Evolutionary conservation across 2,113 vertebrate species (phyloP), one percentile per base, ranked within the genome.

Genomic region (Petaurus breviceps): DNA sequence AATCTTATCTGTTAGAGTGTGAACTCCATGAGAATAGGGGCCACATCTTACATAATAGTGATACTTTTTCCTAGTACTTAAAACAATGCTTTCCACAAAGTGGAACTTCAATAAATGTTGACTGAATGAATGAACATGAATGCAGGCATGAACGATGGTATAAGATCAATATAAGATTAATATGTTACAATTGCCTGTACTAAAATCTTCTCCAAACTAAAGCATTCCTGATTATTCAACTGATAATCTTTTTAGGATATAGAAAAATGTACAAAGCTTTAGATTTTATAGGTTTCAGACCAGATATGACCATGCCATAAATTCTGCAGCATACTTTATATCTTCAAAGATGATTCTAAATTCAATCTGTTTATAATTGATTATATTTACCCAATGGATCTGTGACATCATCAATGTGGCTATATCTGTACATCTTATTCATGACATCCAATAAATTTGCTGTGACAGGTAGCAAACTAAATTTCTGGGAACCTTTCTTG

Each of bases 11-110:
- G 11, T 61, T 61, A 61, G 57, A 61, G 3, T 61, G 57, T 61
- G 57, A 61, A 54, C 68, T 55, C 25, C 46, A 51, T 22, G 46
- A 93, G 90, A 12, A 24, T 8, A 53, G 51, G 9, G 23, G 0
- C 0, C 51, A 0, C 51, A 49, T 55, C 26, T 77, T n/a, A 31
- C 0, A 11, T 0, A 0, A n/a, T 31, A n/a, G 19, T 46, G 25
- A 23, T 23, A 25, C 0, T 37, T 1, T 51, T 19, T 43, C 22
- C 22, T 0, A 55, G 46, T 22, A 91, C 50, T 28, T 22, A 28
- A 52, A 12, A 89, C 53, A 49, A 28, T 31, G 37, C 31, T 47
- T 23, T 51, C 10, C 37, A 92, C 28, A 49, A 37, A 53, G 50
- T 1, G 91, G 23, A 43, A 22, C 49, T 12, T 91, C n/a, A 51